Base-by-base conservation (phyloP, 1,140 invertebrate species). In the Oreohelix idahoensis region DNA sequence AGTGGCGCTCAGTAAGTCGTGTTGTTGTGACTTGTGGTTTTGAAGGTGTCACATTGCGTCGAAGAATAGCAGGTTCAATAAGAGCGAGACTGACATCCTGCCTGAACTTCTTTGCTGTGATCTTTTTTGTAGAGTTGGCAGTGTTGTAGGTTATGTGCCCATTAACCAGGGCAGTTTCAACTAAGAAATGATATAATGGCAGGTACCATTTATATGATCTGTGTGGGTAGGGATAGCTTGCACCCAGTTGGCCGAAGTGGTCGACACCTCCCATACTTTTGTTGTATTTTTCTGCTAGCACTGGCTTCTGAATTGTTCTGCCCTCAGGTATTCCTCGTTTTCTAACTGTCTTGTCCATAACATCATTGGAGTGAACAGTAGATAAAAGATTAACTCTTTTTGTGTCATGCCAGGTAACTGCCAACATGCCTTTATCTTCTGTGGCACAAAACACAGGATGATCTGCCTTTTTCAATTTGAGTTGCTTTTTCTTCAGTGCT, bases 191-290 rank as follows among this genome's bases (percentile, higher is more conserved):
- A 58, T 58, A 58, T 58, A 23, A 58, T 58, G 23, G 53, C 53
- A 58, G 53, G 53, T 58, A 58, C 53, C 53, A 58, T 23, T 58
- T 58, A 58, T 58, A 58, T 5, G 53, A 58, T 58, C 53, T 58
- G 26, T 58, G 26, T 58, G 53, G 53, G 53, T n/a, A n/a, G n/a
- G n/a, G n/a, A n/a, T n/a, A n/a, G n/a, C n/a, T n/a, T n/a, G n/a
- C n/a, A n/a, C n/a, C n/a, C n/a, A n/a, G n/a, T 58, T 58, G 53
- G 53, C 23, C 53, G 53, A 58, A 58, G 53, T 58, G 53, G 53
- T 58, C 53, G 53, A 58, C 23, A 58, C 53, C 26, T 4, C 53
- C 53, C 53, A 58, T 58, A 58, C 26, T 58, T 58, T 58, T 58
- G 26, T 58, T 45, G 5, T 45, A 45, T 45, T 45, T n/a, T 45